These are phyloP conservation scores for Sinocyclocheilus anshuiensis DNA, from an alignment of 2,113 vertebrate species.

Conservation along the genomic window DNA sequence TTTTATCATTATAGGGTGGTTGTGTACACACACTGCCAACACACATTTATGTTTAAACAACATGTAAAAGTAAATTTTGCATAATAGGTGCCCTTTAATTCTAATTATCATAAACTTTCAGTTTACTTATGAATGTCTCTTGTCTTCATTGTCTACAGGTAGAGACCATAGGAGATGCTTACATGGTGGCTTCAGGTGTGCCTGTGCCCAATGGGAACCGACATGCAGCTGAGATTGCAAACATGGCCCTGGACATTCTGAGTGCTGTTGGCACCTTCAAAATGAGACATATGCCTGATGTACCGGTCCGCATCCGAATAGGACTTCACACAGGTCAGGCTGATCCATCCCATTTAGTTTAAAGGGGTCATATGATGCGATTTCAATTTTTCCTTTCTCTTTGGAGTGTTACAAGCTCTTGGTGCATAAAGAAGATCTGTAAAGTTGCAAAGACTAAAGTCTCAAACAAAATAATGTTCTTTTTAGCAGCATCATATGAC, in stretches of 20 bases:
- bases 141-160: background rate
- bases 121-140: background rate
- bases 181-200: conserved; percentile 81
- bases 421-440: no score
- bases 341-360: background rate
- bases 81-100: background rate
- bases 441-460: no score
- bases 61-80: no score
- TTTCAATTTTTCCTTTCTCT: no score
- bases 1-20: no score
- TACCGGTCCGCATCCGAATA: conserved; percentile 79
- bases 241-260: conserved; percentile 82
- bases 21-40: no score
- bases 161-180: conserved; percentile 51
- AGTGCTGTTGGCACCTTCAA: conserved; percentile 81
- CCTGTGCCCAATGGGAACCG: conserved; percentile 75
- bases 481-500: no score
- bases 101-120: background rate
- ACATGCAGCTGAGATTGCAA: conserved; percentile 78
- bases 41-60: no score
- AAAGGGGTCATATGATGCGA: no score
- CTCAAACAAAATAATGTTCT: no score
- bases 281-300: conserved; percentile 82
- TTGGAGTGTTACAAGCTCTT: no score
- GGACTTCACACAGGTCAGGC: conserved; percentile 78